Evolutionary conservation across 2,888 invertebrate species (phyloP), one percentile per base, ranked within the genome.

Genomic region (Cerastis leucographa): DNA sequence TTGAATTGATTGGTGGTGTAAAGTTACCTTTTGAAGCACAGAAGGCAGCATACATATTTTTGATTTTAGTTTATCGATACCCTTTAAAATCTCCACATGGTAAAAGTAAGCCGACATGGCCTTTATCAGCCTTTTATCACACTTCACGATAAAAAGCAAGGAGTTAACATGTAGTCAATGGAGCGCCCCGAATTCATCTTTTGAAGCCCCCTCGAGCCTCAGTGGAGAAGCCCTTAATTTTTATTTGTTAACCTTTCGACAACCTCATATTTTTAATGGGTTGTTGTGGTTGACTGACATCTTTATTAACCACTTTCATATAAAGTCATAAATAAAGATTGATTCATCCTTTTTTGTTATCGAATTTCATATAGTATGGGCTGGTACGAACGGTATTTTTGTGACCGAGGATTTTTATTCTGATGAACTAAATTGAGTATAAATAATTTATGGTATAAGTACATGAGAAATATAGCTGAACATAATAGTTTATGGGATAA

Each of bases 181-280:
- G 64, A 74, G 75, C 59, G 78, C 61, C 72, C 76, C 40, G 74
- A 80, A 79, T 85, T 86, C 78, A 51, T 71, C 84, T 78, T 84
- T 85, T 84, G 71, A 87, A 84, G 67, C 71, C 67, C 66, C 65
- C 76, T 70, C 54, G 67, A 76, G 64, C 44, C 35, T 64, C 78
- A 66, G 64, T 65, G 46, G 56, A 49, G 61, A 29, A 70, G 29
- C 69, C 73, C 56, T 42, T 77, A 72, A 71, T 78, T 78, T 87
- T 78, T 85, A 80, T 85, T 86, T 80, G 69, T 74, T 62, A 73
- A 71, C 76, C 49, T 29, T 69, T 44, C 29, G 44, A 76, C 59
- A 49, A 29, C 69, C 69, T 70, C 74, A 54, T n/a, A n/a, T 35
- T 35, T 35, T 35, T 77, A 74, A 76, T 72, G 44, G 61, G 19